Conservation (phyloP, 1,140 invertebrate genomes). For the Temnothorax longispinosus region DNA sequence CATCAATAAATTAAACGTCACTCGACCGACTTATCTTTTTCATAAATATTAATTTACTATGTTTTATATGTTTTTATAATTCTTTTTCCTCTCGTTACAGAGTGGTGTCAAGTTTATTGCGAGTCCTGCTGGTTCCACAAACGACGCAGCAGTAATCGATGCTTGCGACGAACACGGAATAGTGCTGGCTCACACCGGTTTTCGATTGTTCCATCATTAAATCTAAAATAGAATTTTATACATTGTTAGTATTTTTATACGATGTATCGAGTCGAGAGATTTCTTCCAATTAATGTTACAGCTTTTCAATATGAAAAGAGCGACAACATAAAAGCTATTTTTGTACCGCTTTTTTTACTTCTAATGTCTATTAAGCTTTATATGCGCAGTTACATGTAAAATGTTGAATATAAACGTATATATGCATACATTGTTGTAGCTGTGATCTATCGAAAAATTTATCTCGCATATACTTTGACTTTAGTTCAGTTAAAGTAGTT, state of each 20-base stretch:
- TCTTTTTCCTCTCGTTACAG: constrained; percentile 87
- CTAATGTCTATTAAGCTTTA: constrained; percentile 12
- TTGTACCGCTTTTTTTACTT: constrained; percentile 17
- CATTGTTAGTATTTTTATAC: constrained; percentile 26
- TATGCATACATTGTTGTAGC: neutral
- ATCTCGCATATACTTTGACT: neutral
- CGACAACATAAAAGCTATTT: constrained; percentile 23
- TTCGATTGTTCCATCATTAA: constrained; percentile 98
- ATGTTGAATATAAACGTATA: neutral
- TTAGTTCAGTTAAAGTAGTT: neutral
- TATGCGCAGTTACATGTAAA: neutral
- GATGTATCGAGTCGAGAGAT: neutral
- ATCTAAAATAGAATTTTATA: neutral
- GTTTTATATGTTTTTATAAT: constrained; percentile 59
- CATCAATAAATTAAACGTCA: constrained; percentile 14
- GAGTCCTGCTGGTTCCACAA: constrained; percentile 97
- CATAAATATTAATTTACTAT: neutral
- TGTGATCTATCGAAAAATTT: neutral
- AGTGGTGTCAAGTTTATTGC: constrained; percentile 97
- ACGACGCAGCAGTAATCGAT: constrained; percentile 95
- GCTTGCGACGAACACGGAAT: constrained; percentile 98
- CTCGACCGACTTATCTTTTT: neutral
- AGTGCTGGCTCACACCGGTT: constrained; percentile 94
- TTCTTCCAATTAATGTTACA: neutral
- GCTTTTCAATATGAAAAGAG: neutral